phyloP scores from a whole-genome alignment of 92 coral and sea anemone genomes.

The Meandrina meandrites region DNA sequence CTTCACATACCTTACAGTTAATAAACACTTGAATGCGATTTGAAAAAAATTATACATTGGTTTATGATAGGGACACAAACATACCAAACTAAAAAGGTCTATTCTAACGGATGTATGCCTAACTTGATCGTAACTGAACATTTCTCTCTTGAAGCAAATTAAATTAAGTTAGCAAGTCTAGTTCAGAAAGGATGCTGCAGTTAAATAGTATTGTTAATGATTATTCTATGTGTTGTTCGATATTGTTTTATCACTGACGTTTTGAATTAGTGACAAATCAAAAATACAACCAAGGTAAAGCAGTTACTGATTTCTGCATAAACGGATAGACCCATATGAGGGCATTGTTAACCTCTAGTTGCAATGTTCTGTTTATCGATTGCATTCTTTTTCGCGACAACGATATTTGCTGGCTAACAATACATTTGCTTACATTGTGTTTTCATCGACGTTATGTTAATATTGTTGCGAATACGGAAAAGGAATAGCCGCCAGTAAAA shows the following conservation, averaged over 20 bases:
- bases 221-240: neutral
- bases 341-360: neutral
- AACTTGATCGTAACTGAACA: neutral
- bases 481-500: neutral
- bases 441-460: neutral
- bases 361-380: neutral
- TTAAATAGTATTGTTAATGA: neutral
- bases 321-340: neutral
- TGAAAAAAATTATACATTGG: neutral
- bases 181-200: neutral
- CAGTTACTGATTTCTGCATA: neutral
- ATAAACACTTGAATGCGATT: no score
- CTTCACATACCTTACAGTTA: neutral
- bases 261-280: neutral
- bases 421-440: neutral
- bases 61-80: neutral
- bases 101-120: neutral
- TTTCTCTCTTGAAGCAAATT: neutral
- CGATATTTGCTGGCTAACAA: neutral
- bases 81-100: neutral
- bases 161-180: neutral
- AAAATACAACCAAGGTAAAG: neutral
- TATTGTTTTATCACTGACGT: neutral
- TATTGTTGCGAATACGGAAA: neutral
- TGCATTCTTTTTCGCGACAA: neutral